phyloP scores from a whole-genome alignment of 1,140 invertebrate genomes.

The Pantala flavescens region DNA sequence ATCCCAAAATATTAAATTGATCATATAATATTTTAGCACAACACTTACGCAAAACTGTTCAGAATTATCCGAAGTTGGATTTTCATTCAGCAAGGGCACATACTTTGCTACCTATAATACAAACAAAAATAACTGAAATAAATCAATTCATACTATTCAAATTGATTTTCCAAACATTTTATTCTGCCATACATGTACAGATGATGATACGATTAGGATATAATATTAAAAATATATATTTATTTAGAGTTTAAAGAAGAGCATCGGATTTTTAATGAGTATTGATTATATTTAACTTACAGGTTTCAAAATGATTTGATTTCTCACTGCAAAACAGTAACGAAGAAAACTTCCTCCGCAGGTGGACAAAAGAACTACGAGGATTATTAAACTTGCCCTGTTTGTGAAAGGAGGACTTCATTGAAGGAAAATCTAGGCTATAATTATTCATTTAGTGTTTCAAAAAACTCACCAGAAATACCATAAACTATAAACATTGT shows the following conservation, averaged over 20 bases:
- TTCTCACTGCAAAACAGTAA: not conserved
- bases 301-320: not conserved
- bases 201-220: no score
- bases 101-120: not conserved
- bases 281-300: not conserved
- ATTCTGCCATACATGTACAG: no score
- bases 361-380: not conserved
- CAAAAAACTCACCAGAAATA: not conserved
- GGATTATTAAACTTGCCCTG: not conserved
- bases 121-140: no score
- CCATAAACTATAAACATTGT: conserved; percentile 13
- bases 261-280: no score
- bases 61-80: not conserved
- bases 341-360: not conserved
- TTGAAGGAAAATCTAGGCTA: no score
- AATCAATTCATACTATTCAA: no score
- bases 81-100: not conserved
- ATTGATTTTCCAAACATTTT: no score
- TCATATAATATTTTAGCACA: no score
- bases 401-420: not conserved
- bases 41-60: not conserved
- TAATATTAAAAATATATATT: no score
- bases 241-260: no score
- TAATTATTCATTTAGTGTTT: not conserved
- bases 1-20: no score